Conservation (phyloP, 2,113 vertebrate species). For the Panurus biarmicus region DNA sequence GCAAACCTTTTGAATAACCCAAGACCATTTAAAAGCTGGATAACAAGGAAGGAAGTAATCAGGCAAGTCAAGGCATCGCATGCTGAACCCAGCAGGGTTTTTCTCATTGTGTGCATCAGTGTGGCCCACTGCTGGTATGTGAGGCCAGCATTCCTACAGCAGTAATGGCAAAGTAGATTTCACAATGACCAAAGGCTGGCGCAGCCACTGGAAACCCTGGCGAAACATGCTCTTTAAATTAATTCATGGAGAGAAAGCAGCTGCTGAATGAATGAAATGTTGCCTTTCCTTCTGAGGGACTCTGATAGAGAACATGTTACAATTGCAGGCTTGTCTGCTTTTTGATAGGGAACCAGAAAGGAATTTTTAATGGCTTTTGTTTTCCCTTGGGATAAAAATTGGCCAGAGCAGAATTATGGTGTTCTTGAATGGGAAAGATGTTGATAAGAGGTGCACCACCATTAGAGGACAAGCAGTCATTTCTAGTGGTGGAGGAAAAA, state of each 20-base stretch:
- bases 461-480: background rate
- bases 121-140: background rate
- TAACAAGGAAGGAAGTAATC: constrained; percentile 15
- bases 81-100: constrained; percentile 5
- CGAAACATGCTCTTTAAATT: background rate
- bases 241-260: constrained; percentile 53
- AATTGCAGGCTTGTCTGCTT: background rate
- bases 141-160: background rate
- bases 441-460: background rate
- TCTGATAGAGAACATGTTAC: background rate
- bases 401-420: background rate
- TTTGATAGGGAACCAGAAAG: background rate
- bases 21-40: constrained; percentile 2
- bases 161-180: background rate
- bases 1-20: background rate
- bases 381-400: background rate
- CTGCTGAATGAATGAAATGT: constrained; percentile 38
- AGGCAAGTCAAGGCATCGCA: background rate
- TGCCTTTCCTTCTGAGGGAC: constrained; percentile 17
- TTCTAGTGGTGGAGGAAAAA: background rate
- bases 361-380: constrained; percentile 9
- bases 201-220: constrained; percentile 9
- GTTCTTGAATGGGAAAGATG: background rate
- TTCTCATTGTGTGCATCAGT: background rate
- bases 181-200: constrained; percentile 6